Conservation (phyloP, 2,113 vertebrate species). For the Engraulis encrasicolus region DNA sequence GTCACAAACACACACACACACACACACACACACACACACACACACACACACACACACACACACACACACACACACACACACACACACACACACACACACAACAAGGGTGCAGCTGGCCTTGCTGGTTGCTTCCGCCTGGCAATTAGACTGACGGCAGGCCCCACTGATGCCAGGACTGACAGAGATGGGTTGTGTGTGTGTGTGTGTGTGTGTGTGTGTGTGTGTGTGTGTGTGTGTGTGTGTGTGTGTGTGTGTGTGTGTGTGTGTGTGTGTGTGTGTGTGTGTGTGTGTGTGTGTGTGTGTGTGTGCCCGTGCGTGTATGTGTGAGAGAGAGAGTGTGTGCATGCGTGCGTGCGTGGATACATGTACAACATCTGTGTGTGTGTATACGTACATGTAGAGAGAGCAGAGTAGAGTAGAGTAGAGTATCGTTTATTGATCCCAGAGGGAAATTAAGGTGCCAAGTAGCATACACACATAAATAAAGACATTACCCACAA, state of each 20-base stretch:
- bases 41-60: conserved; percentile 5
- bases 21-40: not conserved
- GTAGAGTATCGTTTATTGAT: too few species aligned
- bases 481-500: too few species aligned
- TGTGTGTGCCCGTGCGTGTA: too few species aligned
- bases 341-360: too few species aligned
- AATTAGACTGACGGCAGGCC: conserved; percentile 6
- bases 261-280: not conserved
- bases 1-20: not conserved
- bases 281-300: too few species aligned
- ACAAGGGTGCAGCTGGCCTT: not conserved
- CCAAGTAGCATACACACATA: too few species aligned
- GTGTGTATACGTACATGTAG: too few species aligned
- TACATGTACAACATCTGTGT: too few species aligned
- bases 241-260: not conserved
- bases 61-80: conserved; percentile 13
- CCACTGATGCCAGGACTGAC: not conserved
- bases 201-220: conserved; percentile 30
- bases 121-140: not conserved
- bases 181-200: not conserved
- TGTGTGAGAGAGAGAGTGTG: too few species aligned
- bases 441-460: too few species aligned
- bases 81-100: conserved; percentile 21
- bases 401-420: too few species aligned
- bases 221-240: conserved; percentile 15